Percentiles rank a stretch among this genome's conserved stretches.
These are phyloP conservation scores for Pseudobourletiella spinata DNA, from an alignment of 1,140 invertebrate genomes.

Conservation along the genomic window DNA sequence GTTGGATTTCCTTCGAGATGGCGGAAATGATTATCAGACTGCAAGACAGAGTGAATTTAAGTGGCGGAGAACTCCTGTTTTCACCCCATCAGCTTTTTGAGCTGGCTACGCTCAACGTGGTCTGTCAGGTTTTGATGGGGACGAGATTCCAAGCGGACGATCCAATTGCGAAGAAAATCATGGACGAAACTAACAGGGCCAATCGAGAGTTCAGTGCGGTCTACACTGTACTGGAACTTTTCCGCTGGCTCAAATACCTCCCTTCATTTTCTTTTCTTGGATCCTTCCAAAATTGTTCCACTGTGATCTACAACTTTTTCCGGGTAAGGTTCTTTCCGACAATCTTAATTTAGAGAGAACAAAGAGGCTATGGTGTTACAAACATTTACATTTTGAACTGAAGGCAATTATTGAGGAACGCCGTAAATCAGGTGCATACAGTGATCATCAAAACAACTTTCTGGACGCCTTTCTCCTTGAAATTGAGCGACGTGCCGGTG, in stretches of 20 bases:
- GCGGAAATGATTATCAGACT: background rate
- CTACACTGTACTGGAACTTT: background rate
- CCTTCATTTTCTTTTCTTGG: background rate
- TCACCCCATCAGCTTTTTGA: background rate
- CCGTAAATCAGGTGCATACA: background rate
- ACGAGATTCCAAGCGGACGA: background rate
- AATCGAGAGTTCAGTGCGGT: background rate
- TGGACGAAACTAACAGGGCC: background rate
- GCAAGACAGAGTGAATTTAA: background rate
- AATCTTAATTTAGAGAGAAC: too few species aligned
- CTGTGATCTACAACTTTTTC: too few species aligned
- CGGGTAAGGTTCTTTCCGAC: too few species aligned
- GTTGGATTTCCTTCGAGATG: background rate
- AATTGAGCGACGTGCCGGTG: slow-evolving; percentile 12
- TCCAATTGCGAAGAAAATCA: background rate
- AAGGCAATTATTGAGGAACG: background rate
- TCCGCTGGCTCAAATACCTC: background rate
- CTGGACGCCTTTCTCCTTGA: slow-evolving; percentile 21
- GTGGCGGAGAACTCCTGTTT: background rate
- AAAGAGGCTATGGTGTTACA: too few species aligned
- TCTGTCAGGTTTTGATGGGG: background rate
- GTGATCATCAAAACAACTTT: slow-evolving; percentile 11
- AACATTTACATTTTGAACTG: too few species aligned
- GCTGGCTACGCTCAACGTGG: background rate
- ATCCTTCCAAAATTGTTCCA: too few species aligned